Conservation (phyloP, 2,888 invertebrate species). For the Clepsis dumicolana region DNA sequence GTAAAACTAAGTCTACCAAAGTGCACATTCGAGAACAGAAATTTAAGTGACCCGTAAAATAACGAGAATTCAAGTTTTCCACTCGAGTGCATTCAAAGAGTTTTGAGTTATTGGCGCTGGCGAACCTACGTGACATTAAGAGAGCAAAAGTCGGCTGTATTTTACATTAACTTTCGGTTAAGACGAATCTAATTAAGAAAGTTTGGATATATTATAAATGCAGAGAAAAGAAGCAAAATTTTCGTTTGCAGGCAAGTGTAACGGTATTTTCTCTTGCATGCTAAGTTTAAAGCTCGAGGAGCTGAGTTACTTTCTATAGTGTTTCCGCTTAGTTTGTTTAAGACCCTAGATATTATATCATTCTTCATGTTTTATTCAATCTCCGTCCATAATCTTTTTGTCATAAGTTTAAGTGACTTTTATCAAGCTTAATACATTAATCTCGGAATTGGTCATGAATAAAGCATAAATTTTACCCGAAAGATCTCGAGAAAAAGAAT, state of each 20-base stretch:
- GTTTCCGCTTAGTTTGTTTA: slow-evolving; percentile 25
- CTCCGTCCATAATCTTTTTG: slow-evolving; percentile 17
- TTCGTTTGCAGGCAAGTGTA: slow-evolving; percentile 52
- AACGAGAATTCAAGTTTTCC: slow-evolving; percentile 58
- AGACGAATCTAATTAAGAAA: slow-evolving; percentile 73
- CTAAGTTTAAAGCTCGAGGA: slow-evolving; percentile 50
- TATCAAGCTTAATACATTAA: slow-evolving; percentile 32
- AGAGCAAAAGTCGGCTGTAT: slow-evolving; percentile 67
- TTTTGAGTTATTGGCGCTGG: slow-evolving; percentile 61
- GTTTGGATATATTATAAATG: slow-evolving; percentile 76
- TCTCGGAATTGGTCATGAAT: slow-evolving; percentile 41
- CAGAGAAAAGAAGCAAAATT: slow-evolving; percentile 69
- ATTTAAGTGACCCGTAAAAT: slow-evolving; percentile 49
- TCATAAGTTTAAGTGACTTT: slow-evolving; percentile 33
- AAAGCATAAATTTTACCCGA: slow-evolving; percentile 41
- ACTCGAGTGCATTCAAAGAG: slow-evolving; percentile 58
- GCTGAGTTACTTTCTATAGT: slow-evolving; percentile 14
- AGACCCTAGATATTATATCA: background rate
- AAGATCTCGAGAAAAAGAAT: slow-evolving; percentile 55
- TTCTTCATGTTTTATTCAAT: slow-evolving; percentile 14
- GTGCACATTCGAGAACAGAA: slow-evolving; percentile 43
- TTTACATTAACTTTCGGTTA: slow-evolving; percentile 75
- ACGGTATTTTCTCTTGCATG: slow-evolving; percentile 62
- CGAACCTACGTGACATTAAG: slow-evolving; percentile 70
- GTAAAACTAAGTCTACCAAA: slow-evolving; percentile 24